Base-by-base conservation (phyloP, 2,888 invertebrate genomes). In the Amphipyra tragopoginis region DNA sequence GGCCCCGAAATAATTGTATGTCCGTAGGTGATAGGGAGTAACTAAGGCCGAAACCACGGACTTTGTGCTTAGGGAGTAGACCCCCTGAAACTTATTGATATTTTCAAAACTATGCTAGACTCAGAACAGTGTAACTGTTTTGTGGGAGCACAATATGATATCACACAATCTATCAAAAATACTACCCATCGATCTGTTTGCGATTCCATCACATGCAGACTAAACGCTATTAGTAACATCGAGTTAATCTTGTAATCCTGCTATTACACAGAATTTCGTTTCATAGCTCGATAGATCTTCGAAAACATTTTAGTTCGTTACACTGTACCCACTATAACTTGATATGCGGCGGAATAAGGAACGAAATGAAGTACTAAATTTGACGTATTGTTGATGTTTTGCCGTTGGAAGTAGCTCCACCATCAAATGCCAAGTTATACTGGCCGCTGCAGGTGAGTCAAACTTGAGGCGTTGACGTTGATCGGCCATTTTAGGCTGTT, bases 241-340 rank as follows among this genome's bases (percentile, higher is more conserved):
- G 38, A 65, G 49, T 58, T 65, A 65, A 70, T 67, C 57, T 15
- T 33, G 14, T n/a, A n/a, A n/a, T 49, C 65, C 70, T 73, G 40
- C 21, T 29, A 63, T 69, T 67, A 65, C 39, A 40, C 56, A 60
- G 40, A 44, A 60, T 5, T 38, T 21, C 9, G 40, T 64, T 66
- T 68, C 50, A 52, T 29, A 57, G 15, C 47, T 53, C 40, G 43
- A 14, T 2, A 21, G 1, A 1, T 21, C 1, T 21, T 3, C 21
- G 21, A 21, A 21, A 21, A 21, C 3, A 21, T 21, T 21, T 21
- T 21, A 21, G 21, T 21, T 21, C 21, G 21, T 21, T 21, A 21
- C 21, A 2, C 47, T n/a, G 8, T 0, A 45, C 49, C 11, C 44
- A 54, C 0, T 49, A 38, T 50, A 54, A 13, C 9, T 40, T 45